Evolutionary conservation across 2,797 vertebrate genomes (phyloP), one percentile per base, ranked within the genome.

Genomic region (Rachycentron canadum): DNA sequence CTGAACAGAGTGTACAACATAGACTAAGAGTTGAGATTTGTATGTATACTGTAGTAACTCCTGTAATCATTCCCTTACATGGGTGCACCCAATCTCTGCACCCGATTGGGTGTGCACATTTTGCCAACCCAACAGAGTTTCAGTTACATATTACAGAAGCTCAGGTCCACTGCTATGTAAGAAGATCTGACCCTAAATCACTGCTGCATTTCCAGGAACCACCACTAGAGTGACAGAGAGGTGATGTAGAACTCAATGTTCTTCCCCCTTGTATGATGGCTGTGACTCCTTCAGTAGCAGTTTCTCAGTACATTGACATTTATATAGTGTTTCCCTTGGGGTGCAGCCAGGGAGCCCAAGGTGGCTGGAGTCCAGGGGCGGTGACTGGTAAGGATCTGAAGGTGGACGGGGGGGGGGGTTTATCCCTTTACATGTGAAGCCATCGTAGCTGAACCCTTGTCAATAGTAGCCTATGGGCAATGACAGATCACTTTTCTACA

Each of bases 401-500:
- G 40, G 75, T 78, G 66, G 72, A 0, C 66, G 66, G 8, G 52
- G 21, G 41, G 40, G 30, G 41, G 43, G 47, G 43, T 60, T 71
- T 76, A 76, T 81, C 68, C 60, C 64, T 86, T 73, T 72, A 84
- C 61, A 59, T 86, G 87, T 79, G 81, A 83, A 87, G 69, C 79
- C 67, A 12, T 68, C 41, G 81, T 72, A 77, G 83, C 82, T 50
- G 28, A 78, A 30, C 61, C 65, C 60, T 63, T 89, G 82, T 91
- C 90, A 84, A 84, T 89, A 86, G 86, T 34, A 76, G 77, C 84
- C 66, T 69, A 63, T 73, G 73, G 75, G 82, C 88, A 90, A 83
- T 91, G 93, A 93, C 83, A 79, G 86, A 94, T 92, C 84, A 87
- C 89, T 92, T 92, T 92, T 86, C 89, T 86, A 86, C 84, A 50